Evolutionary conservation across 2,888 invertebrate genomes (phyloP).

Genomic region (Acanthosepion esculentum): DNA sequence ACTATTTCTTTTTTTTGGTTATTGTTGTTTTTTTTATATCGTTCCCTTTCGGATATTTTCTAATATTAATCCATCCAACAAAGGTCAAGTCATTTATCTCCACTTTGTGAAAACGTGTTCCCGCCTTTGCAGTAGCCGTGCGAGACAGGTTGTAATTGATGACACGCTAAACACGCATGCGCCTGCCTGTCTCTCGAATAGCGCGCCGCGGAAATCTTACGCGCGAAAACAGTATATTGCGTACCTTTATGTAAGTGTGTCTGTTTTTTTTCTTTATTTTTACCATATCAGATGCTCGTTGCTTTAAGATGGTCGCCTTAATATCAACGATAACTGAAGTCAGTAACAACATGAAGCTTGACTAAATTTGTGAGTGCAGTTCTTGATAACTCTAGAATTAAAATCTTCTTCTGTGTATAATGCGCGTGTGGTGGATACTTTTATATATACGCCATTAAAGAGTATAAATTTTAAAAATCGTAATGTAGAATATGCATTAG

Average conservation of each 20-base stretch:
- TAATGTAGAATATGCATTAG: too few relatives aligned
- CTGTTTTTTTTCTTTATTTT: too few relatives aligned
- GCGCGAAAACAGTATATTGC: neutral
- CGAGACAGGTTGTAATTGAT: neutral
- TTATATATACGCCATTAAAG: too few relatives aligned
- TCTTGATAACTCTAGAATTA: too few relatives aligned
- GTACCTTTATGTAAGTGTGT: neutral
- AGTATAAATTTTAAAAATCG: too few relatives aligned
- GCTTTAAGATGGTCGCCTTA: too few relatives aligned
- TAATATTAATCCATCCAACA: neutral
- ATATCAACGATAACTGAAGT: too few relatives aligned
- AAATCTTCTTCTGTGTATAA: too few relatives aligned
- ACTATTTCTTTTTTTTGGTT: neutral
- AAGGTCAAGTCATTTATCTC: neutral
- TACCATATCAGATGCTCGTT: too few relatives aligned
- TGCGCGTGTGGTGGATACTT: too few relatives aligned
- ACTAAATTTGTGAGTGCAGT: too few relatives aligned
- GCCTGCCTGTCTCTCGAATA: neutral
- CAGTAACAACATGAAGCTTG: too few relatives aligned
- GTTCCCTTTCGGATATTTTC: neutral
- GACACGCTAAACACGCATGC: neutral
- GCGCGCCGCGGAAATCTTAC: neutral
- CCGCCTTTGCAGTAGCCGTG: neutral
- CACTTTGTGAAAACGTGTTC: neutral
- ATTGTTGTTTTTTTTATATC: neutral